A percentile compares a stretch with the other conserved stretches of the same genome.
Evolutionary conservation across 2,888 invertebrate genomes (phyloP).

Genomic region (Bombylius major): DNA sequence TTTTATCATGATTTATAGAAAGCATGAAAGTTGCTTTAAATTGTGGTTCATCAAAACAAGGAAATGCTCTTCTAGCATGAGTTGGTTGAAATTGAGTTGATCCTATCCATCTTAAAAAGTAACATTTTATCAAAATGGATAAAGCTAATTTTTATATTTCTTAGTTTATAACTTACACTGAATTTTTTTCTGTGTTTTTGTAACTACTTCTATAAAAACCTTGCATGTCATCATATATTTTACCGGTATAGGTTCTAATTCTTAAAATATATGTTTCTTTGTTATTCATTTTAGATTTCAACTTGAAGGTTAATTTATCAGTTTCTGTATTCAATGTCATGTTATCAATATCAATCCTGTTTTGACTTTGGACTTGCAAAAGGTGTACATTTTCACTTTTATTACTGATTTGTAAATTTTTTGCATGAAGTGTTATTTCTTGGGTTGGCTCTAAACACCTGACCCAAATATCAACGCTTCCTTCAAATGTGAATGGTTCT

Average conservation of each 20-base stretch:
- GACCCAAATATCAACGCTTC: constrained; percentile 37
- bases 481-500: constrained; percentile 30
- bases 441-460: constrained; percentile 29
- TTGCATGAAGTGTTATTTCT: constrained; percentile 41
- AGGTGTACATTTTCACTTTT: background rate
- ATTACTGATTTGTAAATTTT: constrained; percentile 29
- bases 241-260: constrained; percentile 37
- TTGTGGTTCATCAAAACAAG: constrained; percentile 65
- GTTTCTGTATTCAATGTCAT: constrained; percentile 24
- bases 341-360: background rate
- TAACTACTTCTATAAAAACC: constrained; percentile 41
- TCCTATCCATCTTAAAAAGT: constrained; percentile 2
- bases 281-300: constrained; percentile 25
- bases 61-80: constrained; percentile 54
- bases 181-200: constrained; percentile 22
- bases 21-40: constrained; percentile 54
- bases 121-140: background rate
- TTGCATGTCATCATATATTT: constrained; percentile 40
- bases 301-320: constrained; percentile 36
- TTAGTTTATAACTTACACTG: constrained; percentile 13
- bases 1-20: constrained; percentile 42
- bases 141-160: background rate
- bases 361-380: constrained; percentile 9
- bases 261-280: constrained; percentile 35
- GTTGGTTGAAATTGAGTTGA: constrained; percentile 52